Evolutionary conservation across 2,888 invertebrate genomes (phyloP), one percentile per base, ranked within the genome.

Genomic region (Spodoptera picta): DNA sequence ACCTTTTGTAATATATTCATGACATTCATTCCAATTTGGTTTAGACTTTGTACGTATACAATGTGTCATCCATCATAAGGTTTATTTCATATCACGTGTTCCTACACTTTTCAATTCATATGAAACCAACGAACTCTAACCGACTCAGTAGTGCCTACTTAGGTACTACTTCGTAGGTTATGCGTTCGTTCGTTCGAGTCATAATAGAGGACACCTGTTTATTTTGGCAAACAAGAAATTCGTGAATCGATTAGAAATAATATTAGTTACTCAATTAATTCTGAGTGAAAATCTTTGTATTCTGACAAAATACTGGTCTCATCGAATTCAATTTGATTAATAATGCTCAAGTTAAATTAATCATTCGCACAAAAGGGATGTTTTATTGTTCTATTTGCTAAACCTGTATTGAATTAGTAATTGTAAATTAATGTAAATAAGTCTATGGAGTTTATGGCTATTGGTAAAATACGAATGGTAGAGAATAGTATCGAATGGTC

Each of bases 261-360:
- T 27, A 47, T 46, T 36, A 36, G 7, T 36, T 36, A 36, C 7
- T 9, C 7, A 36, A 65, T 49, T 57, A 44, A 54, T 58, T 58
- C 36, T 10, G 19, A 41, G 4, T 47, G 24, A 19, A 6, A 46
- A 46, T 31, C 23, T 12, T 24, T 47, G 54, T 27, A 50, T 49
- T 50, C 12, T 65, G 57, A 58, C 54, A 72, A 71, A 36, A 65
- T 69, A 49, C 45, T 51, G 23, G 27, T 36, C 36, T 57, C 61
- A 50, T 63, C 48, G 61, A 54, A 57, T 56, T 56, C 55, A 53
- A 59, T 55, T 57, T 59, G 47, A 58, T 60, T 72, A 60, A 60
- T 57, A 46, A 58, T 61, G 46, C 52, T 60, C 14, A 73, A 46
- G 46, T 52, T 45, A 47, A 56, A n/a, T 57, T n/a, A 42, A 31